Evolutionary conservation across 2,113 vertebrate genomes (phyloP).

Genomic region (Baryphthengus martii): DNA sequence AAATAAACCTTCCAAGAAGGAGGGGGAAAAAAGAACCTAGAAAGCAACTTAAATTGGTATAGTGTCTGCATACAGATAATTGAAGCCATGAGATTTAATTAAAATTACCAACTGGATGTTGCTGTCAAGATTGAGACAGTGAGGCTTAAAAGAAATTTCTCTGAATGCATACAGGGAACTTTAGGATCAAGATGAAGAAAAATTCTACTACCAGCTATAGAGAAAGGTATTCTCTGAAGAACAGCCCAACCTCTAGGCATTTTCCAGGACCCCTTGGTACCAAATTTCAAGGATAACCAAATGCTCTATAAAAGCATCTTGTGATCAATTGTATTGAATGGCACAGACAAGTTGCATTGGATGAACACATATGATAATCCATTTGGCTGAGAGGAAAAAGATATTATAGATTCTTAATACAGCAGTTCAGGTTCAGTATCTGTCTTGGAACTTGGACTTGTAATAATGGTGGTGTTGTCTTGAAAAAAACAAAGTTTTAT

Average conservation of each 20-base stretch:
- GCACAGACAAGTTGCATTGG: neutral
- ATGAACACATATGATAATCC: conserved; percentile 10
- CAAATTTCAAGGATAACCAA: conserved; percentile 34
- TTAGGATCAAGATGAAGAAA: neutral
- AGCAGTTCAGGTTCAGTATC: neutral
- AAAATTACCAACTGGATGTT: conserved; percentile 30
- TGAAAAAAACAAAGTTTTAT: neutral
- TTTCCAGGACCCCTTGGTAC: neutral
- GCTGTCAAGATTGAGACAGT: conserved; percentile 8
- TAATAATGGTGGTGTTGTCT: neutral
- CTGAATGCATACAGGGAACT: neutral
- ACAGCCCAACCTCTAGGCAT: neutral
- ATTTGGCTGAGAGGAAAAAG: neutral
- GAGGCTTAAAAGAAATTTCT: neutral
- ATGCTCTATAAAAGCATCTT: conserved; percentile 20
- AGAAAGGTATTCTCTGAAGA: neutral
- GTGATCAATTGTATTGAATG: conserved; percentile 42
- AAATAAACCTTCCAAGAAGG: neutral
- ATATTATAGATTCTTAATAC: conserved; percentile 17
- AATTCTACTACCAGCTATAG: neutral
- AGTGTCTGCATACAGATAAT: conserved; percentile 20
- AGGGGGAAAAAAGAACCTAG: neutral
- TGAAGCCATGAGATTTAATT: conserved; percentile 55
- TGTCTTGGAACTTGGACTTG: neutral
- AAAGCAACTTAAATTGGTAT: conserved; percentile 6